Conservation (phyloP, 2,797 vertebrate genomes). For the Decapterus maruadsi region DNA sequence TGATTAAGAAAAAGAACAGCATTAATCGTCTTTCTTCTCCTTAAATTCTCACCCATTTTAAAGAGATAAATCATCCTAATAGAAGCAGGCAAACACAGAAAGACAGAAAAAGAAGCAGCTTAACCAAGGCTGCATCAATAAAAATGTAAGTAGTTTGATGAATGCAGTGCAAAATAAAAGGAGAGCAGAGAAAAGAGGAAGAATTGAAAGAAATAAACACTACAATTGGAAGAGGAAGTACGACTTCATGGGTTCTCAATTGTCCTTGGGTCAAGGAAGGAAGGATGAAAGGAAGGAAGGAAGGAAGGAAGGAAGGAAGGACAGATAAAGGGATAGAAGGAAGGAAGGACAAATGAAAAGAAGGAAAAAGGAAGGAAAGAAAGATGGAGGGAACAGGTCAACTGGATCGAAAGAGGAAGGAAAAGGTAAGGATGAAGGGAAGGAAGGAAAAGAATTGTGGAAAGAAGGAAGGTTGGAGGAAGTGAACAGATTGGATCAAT, state of each 20-base stretch:
- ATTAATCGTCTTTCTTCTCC: background rate
- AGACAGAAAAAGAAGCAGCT: background rate
- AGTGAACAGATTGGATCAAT: too few species aligned
- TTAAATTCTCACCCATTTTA: background rate
- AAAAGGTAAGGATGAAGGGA: too few species aligned
- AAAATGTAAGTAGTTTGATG: constrained; percentile 11
- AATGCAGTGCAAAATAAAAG: background rate
- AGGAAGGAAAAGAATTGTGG: too few species aligned
- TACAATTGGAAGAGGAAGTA: background rate
- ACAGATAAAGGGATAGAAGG: too few species aligned
- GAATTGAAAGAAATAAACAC: background rate
- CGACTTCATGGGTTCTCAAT: background rate
- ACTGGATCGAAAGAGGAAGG: too few species aligned
- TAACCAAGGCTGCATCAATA: background rate
- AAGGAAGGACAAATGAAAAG: too few species aligned
- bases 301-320: too few species aligned
- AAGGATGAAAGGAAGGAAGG: too few species aligned
- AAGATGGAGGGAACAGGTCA: too few species aligned
- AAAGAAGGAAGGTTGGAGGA: too few species aligned
- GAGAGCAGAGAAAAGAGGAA: background rate
- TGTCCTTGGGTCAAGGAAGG: background rate
- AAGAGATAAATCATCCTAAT: background rate
- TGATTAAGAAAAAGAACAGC: constrained; percentile 8
- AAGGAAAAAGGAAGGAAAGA: too few species aligned
- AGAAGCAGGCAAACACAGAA: background rate